phyloP scores from a whole-genome alignment of 2,888 invertebrate species.

The Melanostoma mellinum region DNA sequence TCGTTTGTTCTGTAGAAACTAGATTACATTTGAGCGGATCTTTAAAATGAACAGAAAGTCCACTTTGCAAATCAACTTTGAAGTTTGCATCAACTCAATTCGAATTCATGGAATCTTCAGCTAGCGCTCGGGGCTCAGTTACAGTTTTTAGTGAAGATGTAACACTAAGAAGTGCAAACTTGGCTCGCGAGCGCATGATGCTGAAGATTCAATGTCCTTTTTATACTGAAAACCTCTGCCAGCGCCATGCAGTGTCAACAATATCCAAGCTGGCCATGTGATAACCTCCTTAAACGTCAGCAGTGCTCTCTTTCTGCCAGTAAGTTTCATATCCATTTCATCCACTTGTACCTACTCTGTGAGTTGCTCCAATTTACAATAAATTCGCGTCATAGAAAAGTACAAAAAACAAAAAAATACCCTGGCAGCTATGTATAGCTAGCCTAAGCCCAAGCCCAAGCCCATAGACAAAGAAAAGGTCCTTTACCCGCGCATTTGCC shows the following conservation, averaged over 20 bases:
- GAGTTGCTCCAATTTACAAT: constrained; percentile 70
- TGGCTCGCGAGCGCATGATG: too few relatives aligned
- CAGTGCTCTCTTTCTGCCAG: constrained; percentile 8
- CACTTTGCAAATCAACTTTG: too few relatives aligned
- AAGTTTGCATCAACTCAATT: too few relatives aligned
- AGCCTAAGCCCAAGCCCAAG: not conserved
- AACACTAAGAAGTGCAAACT: too few relatives aligned
- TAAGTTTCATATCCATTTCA: constrained; percentile 64
- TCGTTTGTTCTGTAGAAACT: too few relatives aligned
- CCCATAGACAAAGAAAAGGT: constrained; percentile 57
- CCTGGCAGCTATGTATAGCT: not conserved
- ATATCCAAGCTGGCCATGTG: constrained; percentile 15
- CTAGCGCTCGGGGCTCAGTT: too few relatives aligned
- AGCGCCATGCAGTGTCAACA: not conserved
- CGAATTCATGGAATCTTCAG: too few relatives aligned
- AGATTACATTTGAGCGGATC: too few relatives aligned
- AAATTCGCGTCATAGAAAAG: constrained; percentile 57
- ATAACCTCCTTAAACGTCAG: constrained; percentile 43
- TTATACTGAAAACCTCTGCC: too few relatives aligned
- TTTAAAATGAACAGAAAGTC: too few relatives aligned
- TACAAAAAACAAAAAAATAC: constrained; percentile 35
- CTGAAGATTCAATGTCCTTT: too few relatives aligned
- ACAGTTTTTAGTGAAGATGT: too few relatives aligned
- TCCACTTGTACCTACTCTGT: constrained; percentile 63
- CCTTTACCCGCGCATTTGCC: constrained; percentile 67